Evolutionary conservation across 2,888 invertebrate species (phyloP).

Genomic region (Galerucella nymphaeae): DNA sequence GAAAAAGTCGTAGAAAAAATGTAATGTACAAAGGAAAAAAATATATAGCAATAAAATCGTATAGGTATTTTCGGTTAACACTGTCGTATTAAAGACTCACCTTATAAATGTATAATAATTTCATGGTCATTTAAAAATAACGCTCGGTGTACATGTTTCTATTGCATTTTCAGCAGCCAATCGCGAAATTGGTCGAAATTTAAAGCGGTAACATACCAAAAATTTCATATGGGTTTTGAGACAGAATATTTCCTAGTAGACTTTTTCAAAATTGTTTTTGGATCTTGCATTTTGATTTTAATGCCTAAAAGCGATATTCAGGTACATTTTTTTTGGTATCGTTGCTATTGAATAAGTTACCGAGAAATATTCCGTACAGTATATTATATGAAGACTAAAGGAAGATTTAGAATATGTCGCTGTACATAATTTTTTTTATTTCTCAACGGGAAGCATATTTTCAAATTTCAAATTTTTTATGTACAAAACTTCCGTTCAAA

Average conservation of each 20-base stretch:
- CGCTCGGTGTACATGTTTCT: neutral
- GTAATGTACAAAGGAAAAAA: too few species aligned
- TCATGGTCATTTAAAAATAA: neutral
- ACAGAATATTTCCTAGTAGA: neutral
- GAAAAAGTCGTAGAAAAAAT: too few species aligned
- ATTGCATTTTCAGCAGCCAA: neutral
- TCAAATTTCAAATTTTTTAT: constrained; percentile 46
- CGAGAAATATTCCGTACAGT: constrained; percentile 28
- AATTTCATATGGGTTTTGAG: neutral
- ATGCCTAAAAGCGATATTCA: neutral
- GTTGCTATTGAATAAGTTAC: neutral
- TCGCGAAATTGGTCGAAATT: neutral
- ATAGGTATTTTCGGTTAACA: neutral
- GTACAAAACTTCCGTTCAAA: constrained; percentile 54
- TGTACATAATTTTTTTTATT: constrained; percentile 47
- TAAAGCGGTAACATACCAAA: neutral
- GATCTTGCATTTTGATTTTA: neutral
- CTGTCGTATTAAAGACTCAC: constrained; percentile 1
- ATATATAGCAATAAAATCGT: too few species aligned
- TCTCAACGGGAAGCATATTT: constrained; percentile 52
- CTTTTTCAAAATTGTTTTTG: neutral
- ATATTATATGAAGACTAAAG: constrained; percentile 57
- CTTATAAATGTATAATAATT: neutral
- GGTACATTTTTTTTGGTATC: neutral
- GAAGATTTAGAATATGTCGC: constrained; percentile 64